Conservation (phyloP, 2,113 vertebrate genomes). For the Polypterus senegalus region DNA sequence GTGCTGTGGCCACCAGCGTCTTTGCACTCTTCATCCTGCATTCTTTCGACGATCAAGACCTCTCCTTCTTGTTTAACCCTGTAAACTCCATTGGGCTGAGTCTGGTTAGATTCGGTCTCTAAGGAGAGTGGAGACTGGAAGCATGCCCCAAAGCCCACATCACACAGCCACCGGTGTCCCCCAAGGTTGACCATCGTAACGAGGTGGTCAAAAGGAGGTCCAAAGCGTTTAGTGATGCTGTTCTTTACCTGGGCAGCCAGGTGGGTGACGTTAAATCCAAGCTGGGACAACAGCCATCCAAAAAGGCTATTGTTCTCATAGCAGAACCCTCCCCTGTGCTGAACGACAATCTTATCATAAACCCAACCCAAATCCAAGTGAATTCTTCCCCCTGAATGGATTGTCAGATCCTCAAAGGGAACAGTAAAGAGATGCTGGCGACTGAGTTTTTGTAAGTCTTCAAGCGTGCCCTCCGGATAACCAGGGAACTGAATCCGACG, state of each 20-base stretch:
- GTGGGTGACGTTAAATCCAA: constrained; percentile 40
- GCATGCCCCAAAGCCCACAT: constrained; percentile 39
- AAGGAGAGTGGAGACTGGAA: constrained; percentile 42
- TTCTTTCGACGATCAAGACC: constrained; percentile 31
- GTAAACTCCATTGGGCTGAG: constrained; percentile 40
- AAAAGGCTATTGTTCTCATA: constrained; percentile 55
- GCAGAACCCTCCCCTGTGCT: constrained; percentile 46
- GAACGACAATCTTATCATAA: constrained; percentile 51
- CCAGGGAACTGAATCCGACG: constrained; percentile 33
- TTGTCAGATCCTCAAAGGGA: constrained; percentile 48
- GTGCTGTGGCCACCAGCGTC: constrained; percentile 1
- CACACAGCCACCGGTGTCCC: constrained; percentile 43
- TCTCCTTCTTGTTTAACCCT: constrained; percentile 23
- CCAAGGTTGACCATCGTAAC: constrained; percentile 37
- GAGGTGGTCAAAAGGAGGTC: constrained; percentile 49
- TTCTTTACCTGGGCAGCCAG: constrained; percentile 42
- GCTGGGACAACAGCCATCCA: constrained; percentile 41
- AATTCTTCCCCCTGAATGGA: constrained; percentile 43
- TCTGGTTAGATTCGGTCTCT: constrained; percentile 34
- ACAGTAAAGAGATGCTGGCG: constrained; percentile 40
- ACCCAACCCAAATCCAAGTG: constrained; percentile 23
- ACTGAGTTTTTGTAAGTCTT: constrained; percentile 33
- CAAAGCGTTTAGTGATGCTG: constrained; percentile 23
- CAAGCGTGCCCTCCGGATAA: constrained; percentile 19
- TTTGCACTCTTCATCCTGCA: constrained; percentile 2